Conservation (phyloP, 2,888 invertebrate genomes). For the Drosophila falleni region DNA sequence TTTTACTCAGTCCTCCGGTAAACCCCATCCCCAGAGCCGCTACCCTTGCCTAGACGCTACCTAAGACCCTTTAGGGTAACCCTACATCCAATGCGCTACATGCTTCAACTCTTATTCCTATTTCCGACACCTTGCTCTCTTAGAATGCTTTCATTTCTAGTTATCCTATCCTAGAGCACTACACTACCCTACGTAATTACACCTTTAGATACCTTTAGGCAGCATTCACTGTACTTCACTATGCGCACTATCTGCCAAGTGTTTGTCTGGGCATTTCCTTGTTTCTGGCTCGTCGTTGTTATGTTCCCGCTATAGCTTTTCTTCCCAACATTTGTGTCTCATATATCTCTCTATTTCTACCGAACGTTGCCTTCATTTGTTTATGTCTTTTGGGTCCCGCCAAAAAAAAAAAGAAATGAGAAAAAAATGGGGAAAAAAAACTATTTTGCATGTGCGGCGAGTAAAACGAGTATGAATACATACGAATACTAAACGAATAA, state of each 20-base stretch:
- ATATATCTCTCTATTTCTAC: constrained; percentile 52
- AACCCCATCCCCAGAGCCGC: no score
- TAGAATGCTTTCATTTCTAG: not conserved
- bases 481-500: constrained; percentile 23
- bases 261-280: constrained; percentile 66
- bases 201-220: not conserved
- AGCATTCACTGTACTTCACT: constrained; percentile 32
- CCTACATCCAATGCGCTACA: no score
- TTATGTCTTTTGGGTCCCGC: constrained; percentile 62
- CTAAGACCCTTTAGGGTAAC: no score
- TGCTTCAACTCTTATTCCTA: no score
- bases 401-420: constrained; percentile 27
- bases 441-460: constrained; percentile 50
- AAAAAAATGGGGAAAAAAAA: constrained; percentile 19
- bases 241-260: constrained; percentile 51
- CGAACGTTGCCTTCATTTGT: constrained; percentile 64
- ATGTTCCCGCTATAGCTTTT: constrained; percentile 6
- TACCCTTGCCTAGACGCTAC: no score
- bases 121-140: no score
- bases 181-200: no score
- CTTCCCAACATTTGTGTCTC: constrained; percentile 41
- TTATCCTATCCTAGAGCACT: no score
- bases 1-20: no score
- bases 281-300: constrained; percentile 37
- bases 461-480: constrained; percentile 23